Base-by-base conservation (phyloP, 2,888 invertebrate species). In the Odontomyia ornata region DNA sequence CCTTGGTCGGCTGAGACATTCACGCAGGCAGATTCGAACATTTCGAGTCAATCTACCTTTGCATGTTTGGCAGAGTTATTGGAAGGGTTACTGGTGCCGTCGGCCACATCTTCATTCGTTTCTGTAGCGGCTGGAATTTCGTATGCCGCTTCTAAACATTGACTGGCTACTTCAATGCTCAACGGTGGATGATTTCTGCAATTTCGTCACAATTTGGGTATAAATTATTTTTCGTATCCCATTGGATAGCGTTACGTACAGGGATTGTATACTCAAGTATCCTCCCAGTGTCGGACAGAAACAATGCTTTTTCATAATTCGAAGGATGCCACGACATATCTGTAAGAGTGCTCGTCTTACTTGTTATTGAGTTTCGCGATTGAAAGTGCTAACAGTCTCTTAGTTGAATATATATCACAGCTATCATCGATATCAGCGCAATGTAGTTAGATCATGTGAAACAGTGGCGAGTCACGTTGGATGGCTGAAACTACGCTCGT, bases 301-400 rank as follows among this genome's bases (percentile, higher is more conserved):
- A 80, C 9, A 87, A 77, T 2, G 84, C 83, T 3, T 86, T 82
- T 79, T 87, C 86, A 46, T 84, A 93, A 83, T 95, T 92, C 3
- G 88, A 88, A 1, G 94, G 93, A 87, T 98, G 97, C 96, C 98
- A 98, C 43, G 93, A 91, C 85, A 95, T 94, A 78, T 95, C 93
- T 11, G 92, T 91, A 15, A 96, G 80, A 0, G 81, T 86, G 60
- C 85, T 85, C 79, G 87, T 86, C 71, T 80, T 80, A 21, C 77
- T 75, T 18, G 78, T 67, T 65, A 25, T 27, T 23, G 36, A 43
- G 27, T 77, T 75, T 57, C 75, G 73, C n/a, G 47, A 73, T 77
- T 80, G 77, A 57, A 85, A 84, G 87, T 73, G 85, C 82, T n/a
- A 92, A 89, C 77, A 90, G 90, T 81, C 94, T 88, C 84, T 94